Evolutionary conservation across 1,140 invertebrate species (phyloP), one percentile per base, ranked within the genome.

Genomic region (Cylas formicarius): DNA sequence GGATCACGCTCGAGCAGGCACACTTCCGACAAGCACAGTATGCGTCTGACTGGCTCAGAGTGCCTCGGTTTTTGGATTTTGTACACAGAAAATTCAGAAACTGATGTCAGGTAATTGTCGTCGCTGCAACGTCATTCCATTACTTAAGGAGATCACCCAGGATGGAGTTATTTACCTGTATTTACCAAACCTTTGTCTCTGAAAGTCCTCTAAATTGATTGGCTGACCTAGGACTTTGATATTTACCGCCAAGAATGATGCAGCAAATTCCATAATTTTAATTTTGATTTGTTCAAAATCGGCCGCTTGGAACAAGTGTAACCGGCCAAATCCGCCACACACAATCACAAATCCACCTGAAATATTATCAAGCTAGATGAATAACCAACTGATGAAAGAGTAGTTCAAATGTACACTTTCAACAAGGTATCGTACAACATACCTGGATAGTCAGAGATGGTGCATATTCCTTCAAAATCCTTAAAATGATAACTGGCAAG

Each of bases 1-100:
- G 90, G 90, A 73, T 99, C 96, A 57, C 96, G 74, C 73, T 99
- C 96, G 20, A 99, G 67, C 13, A 99, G 70, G 70, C 94, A 99
- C 0, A 84, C 86, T 67, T 98, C 95, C 0, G 91, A 93, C 0
- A 99, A 72, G 63, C 94, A 97, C n/a, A 99, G 72, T 2, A 88
- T 88, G 46, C 94, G 74, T 50, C 86, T 73, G 20, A 90, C 81
- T 3, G 82, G 78, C 55, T 89, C 86, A 50, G 75, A 73, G 66
- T 92, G 84, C 31, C 89, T 73, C 5, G 74, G 67, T 9, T 79
- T 79, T 46, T 78, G 79, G 42, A 85, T 74, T 71, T 97, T 97
- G 58, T 94, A 85, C 4, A 97, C 90, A 50, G 76, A 78, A 67
- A 97, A 97, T 68, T 96, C 92, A 17, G 82, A 84, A 13, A 95